Evolutionary conservation across 1,140 invertebrate genomes (phyloP), one percentile per base, ranked within the genome.

Genomic region (Drosophila pallidifrons): DNA sequence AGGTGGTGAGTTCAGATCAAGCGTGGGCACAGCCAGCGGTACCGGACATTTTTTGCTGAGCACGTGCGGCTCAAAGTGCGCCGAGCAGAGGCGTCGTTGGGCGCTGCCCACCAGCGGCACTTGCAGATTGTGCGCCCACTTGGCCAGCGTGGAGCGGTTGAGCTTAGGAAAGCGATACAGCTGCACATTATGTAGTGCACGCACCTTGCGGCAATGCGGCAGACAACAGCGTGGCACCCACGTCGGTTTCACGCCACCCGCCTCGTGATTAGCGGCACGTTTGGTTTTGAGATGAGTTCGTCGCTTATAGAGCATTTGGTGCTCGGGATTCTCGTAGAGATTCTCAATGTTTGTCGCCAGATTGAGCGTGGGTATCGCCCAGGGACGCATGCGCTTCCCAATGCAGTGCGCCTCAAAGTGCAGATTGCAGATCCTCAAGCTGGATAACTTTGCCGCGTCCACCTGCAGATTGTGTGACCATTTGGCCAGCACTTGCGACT

Each of bases 301-400:
- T 5, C 85, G 64, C 64, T 81, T 92, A 47, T 90, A 91, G 6
- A 91, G 69, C 66, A 82, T 52, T 5, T 79, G 79, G 5, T 77
- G 82, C 35, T 91, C 89, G 5, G 91, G 91, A 75, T 92, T 92
- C 63, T 92, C 91, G 47, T 79, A 92, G 10, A 92, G 72, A 69
- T 92, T 85, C 38, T 92, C 91, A 10, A 91, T 77, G 10, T 81
- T 92, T 2, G 52, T 75, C 1, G 79, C 79, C 20, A 92, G 70
- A 74, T 92, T 92, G 2, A 92, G 63, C 1, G 91, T 92, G 20
- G 91, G 91, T 67, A 92, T 87, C n/a, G 91, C 87, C 91, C 91
- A 92, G 0, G 78, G 74, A 0, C 86, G 70, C 87, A 92, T 89
- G 0, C 91, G 79, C 46, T 92, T 92, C 45, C 91, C 91, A 45